Conservation (phyloP, 2,113 vertebrate species). For the Daubentonia madagascariensis region DNA sequence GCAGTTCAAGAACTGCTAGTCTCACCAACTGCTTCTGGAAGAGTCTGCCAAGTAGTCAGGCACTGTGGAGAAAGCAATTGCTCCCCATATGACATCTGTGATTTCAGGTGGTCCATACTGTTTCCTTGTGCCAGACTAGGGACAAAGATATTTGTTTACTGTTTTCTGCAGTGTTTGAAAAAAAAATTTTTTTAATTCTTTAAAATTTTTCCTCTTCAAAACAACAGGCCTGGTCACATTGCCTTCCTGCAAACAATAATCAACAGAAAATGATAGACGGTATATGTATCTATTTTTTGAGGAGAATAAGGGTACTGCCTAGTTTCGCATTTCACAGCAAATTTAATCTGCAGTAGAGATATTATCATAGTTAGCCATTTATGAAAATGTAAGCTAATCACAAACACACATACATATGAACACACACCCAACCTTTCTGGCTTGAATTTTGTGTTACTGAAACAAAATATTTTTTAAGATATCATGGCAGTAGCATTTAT, state of each 20-base stretch:
- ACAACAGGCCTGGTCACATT: background rate
- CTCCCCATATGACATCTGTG: constrained; percentile 36
- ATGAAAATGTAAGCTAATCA: background rate
- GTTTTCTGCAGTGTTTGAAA: background rate
- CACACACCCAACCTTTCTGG: background rate
- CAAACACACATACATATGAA: background rate
- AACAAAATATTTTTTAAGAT: background rate
- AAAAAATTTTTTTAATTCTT: background rate
- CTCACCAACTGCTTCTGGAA: constrained; percentile 64
- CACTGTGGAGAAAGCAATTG: background rate
- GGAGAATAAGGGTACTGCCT: background rate
- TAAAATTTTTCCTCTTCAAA: background rate
- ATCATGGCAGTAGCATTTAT: background rate
- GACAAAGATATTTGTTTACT: rapidly evolving
- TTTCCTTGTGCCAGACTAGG: rapidly evolving
- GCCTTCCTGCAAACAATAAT: background rate
- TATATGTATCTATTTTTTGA: background rate
- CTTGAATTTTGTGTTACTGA: background rate
- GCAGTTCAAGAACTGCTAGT: constrained; percentile 27
- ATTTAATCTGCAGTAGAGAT: background rate
- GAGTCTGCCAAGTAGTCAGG: constrained; percentile 69
- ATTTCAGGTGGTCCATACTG: constrained; percentile 32
- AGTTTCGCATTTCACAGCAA: background rate
- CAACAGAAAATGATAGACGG: background rate
- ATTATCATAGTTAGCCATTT: background rate